These are phyloP conservation scores for Misgurnus mizolepis DNA, from an alignment of 2,113 vertebrate genomes.

Conservation along the genomic window DNA sequence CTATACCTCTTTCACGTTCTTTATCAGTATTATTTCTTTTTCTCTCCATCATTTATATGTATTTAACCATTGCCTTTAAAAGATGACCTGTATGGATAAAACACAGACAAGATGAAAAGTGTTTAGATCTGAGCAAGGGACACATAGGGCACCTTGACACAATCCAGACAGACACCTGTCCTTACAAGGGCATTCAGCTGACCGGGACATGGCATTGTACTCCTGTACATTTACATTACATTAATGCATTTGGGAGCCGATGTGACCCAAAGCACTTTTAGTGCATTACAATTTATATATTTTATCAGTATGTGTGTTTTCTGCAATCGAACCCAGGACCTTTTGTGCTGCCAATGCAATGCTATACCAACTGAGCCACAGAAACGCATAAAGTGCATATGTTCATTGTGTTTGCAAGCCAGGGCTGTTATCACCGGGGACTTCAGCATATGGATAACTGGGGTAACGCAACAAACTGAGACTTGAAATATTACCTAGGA, in stretches of 20 bases:
- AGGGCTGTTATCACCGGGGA: constrained; percentile 5
- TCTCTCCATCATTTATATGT: neutral
- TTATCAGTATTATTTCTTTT: neutral
- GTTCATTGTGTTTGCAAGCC: neutral
- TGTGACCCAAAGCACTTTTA: no score
- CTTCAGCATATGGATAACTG: constrained; percentile 28
- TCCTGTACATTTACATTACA: neutral
- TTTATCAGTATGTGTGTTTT: no score
- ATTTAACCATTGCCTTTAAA: constrained; percentile 4
- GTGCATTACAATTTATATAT: no score
- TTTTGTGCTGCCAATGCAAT: no score
- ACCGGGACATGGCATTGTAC: neutral
- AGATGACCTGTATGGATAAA: constrained; percentile 29
- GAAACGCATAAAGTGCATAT: neutral
- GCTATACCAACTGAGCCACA: no score
- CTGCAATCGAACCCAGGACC: no score
- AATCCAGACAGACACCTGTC: neutral
- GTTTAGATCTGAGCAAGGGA: constrained; percentile 18
- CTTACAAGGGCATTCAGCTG: neutral
- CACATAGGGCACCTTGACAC: neutral
- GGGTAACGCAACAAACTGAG: constrained; percentile 12
- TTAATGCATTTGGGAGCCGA: no score
- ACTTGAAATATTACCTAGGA: constrained; percentile 24
- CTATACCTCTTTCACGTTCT: neutral
- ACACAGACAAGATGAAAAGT: neutral